A percentile compares a stretch with the other conserved stretches of the same genome.
These are phyloP conservation scores for Vireo altiloquus DNA, from an alignment of 2,113 vertebrate genomes.

Conservation along the genomic window DNA sequence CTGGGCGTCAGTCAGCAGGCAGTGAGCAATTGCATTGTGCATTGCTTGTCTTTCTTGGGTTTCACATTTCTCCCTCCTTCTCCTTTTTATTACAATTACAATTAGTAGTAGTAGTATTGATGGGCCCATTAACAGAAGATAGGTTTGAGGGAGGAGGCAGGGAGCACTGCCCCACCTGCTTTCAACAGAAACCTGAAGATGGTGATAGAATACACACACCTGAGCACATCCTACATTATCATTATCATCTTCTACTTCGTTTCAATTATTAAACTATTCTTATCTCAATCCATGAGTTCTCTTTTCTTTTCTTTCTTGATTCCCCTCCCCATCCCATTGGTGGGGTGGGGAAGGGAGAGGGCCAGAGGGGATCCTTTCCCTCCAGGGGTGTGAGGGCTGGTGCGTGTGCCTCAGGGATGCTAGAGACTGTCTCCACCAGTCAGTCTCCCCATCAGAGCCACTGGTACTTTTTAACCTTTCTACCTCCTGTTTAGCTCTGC, in stretches of 20 bases:
- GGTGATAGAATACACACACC: no score
- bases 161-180: no score
- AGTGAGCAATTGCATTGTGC: neutral
- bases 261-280: neutral
- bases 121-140: no score
- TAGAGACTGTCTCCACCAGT: neutral
- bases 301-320: neutral
- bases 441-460: neutral
- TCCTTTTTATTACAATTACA: neutral
- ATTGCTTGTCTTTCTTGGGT: neutral
- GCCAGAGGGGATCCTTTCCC: neutral
- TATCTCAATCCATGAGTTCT: neutral
- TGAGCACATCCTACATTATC: no score
- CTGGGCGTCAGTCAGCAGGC: neutral
- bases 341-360: neutral
- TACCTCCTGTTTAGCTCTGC: neutral
- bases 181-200: no score
- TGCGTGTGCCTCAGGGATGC: neutral
- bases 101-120: neutral
- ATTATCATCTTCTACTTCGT: neutral
- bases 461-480: neutral
- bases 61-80: neutral
- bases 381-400: rapidly evolving
- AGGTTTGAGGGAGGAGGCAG: no score
- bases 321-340: neutral